Base-by-base conservation (phyloP, 2,113 vertebrate genomes). In the Phalacrocorax pelagicus region DNA sequence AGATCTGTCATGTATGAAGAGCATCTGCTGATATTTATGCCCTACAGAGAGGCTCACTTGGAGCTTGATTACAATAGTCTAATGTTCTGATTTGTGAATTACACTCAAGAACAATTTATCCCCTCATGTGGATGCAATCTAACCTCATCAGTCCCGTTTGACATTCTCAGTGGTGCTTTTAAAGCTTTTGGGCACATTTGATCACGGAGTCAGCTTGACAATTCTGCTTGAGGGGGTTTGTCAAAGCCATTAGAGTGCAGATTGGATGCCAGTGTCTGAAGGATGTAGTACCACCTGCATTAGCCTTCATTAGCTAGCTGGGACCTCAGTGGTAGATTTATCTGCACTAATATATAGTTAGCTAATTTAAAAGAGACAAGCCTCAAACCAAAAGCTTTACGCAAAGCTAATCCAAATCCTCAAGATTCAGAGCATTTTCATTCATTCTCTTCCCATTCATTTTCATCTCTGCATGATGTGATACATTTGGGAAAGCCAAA, bases 91-190 rank as follows among this genome's bases (percentile, higher is more conserved):
- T 86, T 38, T 61, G 32, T 34, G 44, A 94, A 90, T 89, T 84
- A 78, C 38, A 93, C 23, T 93, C 74, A 40, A 84, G 91, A 96
- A 94, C 77, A 83, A 92, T 90, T 95, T 67, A 95, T 95, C 58
- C 92, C 88, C 57, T 63, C 88, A 32, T 87, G 81, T 57, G 81
- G 86, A 96, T 58, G 80, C 42, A 12, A 90, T 71, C 78, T 77
- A 90, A 85, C 58, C 75, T 83, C 78, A 63, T 87, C 62, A 61
- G 55, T 94, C 66, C 59, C 4, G 0, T 70, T 3, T 88, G 67
- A 97, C 51, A 61, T 67, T 86, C 91, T 65, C 78, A 66, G 81
- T 23, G 63, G 89, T 85, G 69, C 46, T 92, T 94, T 93, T 70
- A 95, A 91, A 3, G 11, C 71, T 95, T 87, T 73, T 70, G 81